Evolutionary conservation across 2,797 vertebrate species (phyloP).

Genomic region (Galaxias olidus): DNA sequence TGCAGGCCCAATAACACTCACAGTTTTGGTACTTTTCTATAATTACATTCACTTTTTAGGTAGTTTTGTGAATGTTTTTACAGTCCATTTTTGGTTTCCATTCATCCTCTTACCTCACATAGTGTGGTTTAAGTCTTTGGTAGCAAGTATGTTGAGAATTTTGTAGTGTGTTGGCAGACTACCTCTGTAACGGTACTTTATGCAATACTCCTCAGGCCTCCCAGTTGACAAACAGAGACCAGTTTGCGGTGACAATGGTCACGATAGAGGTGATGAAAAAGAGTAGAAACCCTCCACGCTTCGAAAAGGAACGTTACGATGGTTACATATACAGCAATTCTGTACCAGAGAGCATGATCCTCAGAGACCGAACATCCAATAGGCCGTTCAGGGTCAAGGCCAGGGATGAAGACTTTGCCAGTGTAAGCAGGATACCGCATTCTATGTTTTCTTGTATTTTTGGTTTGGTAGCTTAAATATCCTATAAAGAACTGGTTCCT

Average conservation of each 20-base stretch:
- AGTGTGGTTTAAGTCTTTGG: no score
- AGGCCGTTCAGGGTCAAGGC: slow-evolving; percentile 81
- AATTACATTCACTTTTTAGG: background rate
- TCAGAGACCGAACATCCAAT: slow-evolving; percentile 69
- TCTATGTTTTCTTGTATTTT: no score
- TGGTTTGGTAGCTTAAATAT: no score
- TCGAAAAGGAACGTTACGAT: slow-evolving; percentile 72
- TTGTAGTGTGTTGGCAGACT: no score
- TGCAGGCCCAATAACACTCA: slow-evolving; percentile 71
- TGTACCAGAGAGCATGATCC: slow-evolving; percentile 71
- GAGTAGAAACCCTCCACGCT: slow-evolving; percentile 71
- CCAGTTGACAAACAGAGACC: slow-evolving; percentile 79
- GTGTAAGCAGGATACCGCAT: slow-evolving; percentile 77
- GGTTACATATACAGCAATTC: slow-evolving; percentile 74
- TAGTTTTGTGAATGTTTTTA: background rate
- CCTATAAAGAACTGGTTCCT: no score
- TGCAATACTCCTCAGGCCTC: slow-evolving; percentile 78
- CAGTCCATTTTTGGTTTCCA: no score
- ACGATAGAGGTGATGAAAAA: slow-evolving; percentile 79
- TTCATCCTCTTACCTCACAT: no score
- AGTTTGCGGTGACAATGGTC: slow-evolving; percentile 79
- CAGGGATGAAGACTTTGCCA: slow-evolving; percentile 78
- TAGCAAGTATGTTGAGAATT: no score
- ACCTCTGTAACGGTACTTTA: no score
- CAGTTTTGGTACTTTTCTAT: slow-evolving; percentile 80